Base-by-base conservation (phyloP, 1,140 invertebrate species). In the Rhagoletis zephyria region DNA sequence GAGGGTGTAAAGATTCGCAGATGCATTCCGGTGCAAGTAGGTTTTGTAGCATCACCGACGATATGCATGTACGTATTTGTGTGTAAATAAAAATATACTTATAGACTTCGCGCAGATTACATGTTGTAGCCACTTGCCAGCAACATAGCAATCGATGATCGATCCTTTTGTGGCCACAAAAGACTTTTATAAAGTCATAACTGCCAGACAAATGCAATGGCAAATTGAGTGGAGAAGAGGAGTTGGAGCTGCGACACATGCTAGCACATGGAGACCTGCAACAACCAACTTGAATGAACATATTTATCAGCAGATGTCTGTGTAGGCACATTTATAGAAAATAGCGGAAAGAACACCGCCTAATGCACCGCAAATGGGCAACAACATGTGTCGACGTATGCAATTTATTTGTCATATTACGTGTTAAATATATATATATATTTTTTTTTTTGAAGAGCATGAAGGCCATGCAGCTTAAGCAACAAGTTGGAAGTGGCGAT, bases 51-150 rank as follows among this genome's bases (percentile, higher is more conserved):
- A 56, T 56, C 51, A 56, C 5, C 2, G 51, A 30, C 51, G 1
- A 7, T 7, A 2, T 56, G 10, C 51, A 0, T 56, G 2, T 10
- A 1, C 10, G 10, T 2, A n/a, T n/a, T 10, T 65, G 7, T 30
- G 5, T 19, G 30, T 19, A 65, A 5, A 40, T 30, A 65, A 0
- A 30, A 30, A n/a, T 40, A 65, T 65, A 40, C 19, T 67, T 12
- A 67, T 30, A 67, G 30, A 3, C 12, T 45, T 1, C 30, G 91
- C 90, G 85, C 88, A 90, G 88, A 74, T 89, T 88, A 88, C 89
- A 90, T 88, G 56, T 60, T 90, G 81, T 59, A 87, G 87, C 85
- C 87, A 70, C 42, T 81, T 56, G 67, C 70, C 85, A 89, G 42
- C 9, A 45, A 30, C 30, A 30, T 0, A 12, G 40, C 48, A 56